phyloP scores from a whole-genome alignment of 2,113 vertebrate species.

The Tyrannus savana region DNA sequence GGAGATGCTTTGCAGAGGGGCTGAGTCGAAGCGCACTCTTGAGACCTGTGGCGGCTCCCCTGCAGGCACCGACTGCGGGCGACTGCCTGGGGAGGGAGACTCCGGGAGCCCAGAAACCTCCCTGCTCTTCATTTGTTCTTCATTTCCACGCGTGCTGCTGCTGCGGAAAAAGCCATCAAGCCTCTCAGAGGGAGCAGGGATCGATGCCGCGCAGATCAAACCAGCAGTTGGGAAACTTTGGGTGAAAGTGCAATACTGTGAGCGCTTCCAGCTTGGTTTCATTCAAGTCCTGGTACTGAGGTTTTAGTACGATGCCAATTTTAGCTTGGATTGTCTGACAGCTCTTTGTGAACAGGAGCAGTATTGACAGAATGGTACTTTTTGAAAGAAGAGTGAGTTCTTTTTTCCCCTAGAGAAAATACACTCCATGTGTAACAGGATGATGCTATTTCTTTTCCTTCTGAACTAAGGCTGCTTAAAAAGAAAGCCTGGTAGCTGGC shows the following conservation, averaged over 20 bases:
- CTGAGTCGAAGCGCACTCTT: not conserved
- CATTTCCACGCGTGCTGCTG: not conserved
- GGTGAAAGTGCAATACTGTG: not conserved
- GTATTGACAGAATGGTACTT: slow-evolving; percentile 28
- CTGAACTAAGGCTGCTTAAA: slow-evolving; percentile 1
- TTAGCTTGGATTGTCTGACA: slow-evolving; percentile 39
- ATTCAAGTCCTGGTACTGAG: not conserved
- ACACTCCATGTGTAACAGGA: not conserved
- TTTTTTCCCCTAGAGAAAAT: not conserved
- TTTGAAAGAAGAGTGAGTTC: not conserved
- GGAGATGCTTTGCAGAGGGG: not conserved
- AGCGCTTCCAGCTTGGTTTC: not conserved
- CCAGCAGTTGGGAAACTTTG: not conserved
- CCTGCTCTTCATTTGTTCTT: not conserved
- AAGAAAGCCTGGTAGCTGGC: not conserved
- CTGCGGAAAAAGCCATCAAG: not conserved
- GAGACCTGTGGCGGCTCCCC: not conserved
- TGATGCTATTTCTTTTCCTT: not conserved
- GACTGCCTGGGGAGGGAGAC: not conserved
- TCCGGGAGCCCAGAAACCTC: not conserved
- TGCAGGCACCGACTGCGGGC: fast-evolving
- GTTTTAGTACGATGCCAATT: not conserved
- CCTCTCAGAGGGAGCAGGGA: not conserved
- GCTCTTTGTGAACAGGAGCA: slow-evolving; percentile 46
- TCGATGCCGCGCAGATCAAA: slow-evolving; percentile 1